phyloP scores from a whole-genome alignment of 2,888 invertebrate genomes.

The Cremastinae sp. region DNA sequence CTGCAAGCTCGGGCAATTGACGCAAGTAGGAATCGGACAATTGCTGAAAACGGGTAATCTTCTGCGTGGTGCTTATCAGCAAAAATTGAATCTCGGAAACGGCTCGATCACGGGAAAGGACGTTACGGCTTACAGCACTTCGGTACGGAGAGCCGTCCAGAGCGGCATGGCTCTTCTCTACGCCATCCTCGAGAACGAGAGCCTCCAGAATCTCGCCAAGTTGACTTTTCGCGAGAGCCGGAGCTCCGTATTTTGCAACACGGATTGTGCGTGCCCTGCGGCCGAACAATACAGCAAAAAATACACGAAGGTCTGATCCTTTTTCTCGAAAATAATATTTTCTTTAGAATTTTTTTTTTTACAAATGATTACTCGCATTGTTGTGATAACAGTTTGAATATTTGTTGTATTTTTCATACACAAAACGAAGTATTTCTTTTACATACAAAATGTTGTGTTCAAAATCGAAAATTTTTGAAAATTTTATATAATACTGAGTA shows the following conservation, averaged over 20 bases:
- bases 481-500: no score
- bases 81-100: slow-evolving; percentile 80
- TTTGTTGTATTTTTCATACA: no score
- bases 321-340: slow-evolving; percentile 48
- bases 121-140: slow-evolving; percentile 89
- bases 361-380: background rate
- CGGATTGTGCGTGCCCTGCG: slow-evolving; percentile 90
- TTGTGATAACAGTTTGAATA: no score
- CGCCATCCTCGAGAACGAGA: slow-evolving; percentile 86
- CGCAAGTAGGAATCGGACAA: slow-evolving; percentile 91
- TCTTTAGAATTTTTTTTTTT: background rate
- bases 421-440: no score
- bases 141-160: slow-evolving; percentile 94
- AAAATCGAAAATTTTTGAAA: no score
- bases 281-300: slow-evolving; percentile 83
- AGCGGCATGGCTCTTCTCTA: slow-evolving; percentile 91
- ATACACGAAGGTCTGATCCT: slow-evolving; percentile 77
- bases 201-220: slow-evolving; percentile 82
- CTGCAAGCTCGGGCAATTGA: slow-evolving; percentile 93
- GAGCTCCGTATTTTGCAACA: slow-evolving; percentile 92
- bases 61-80: slow-evolving; percentile 83
- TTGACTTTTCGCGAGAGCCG: slow-evolving; percentile 88
- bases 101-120: slow-evolving; percentile 82
- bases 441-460: no score
- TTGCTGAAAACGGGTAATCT: slow-evolving; percentile 89